Conservation (phyloP, 2,888 invertebrate genomes). For the Sycophila texana region DNA sequence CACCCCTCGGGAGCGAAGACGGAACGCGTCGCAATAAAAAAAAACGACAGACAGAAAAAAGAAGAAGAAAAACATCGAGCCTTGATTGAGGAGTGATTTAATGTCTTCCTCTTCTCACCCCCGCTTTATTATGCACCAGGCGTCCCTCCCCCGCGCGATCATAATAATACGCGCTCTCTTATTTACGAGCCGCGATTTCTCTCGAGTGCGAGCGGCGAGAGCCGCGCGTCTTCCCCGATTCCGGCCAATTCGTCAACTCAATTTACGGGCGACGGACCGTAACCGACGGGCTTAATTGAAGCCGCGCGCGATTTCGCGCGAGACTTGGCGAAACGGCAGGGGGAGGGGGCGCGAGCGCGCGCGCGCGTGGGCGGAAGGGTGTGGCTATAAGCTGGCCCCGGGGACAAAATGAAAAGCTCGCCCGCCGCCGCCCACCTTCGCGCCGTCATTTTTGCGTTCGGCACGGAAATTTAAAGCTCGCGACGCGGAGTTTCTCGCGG, state of each 20-base stretch:
- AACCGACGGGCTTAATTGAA: constrained; percentile 4
- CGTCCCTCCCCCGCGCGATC: neutral
- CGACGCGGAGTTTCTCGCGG: neutral
- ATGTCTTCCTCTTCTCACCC: constrained; percentile 43
- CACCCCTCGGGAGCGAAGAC: neutral
- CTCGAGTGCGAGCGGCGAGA: neutral
- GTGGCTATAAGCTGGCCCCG: constrained; percentile 52
- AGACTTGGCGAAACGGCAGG: neutral
- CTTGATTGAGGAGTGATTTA: constrained; percentile 51
- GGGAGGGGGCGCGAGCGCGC: neutral
- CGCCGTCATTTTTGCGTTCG: neutral
- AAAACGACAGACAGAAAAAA: constrained; percentile 10
- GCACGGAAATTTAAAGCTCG: no score
- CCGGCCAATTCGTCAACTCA: neutral
- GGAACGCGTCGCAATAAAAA: neutral
- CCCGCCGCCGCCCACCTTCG: constrained; percentile 2
- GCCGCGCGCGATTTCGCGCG: constrained; percentile 1
- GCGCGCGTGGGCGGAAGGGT: constrained; percentile 36
- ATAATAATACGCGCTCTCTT: neutral
- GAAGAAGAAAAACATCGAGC: neutral
- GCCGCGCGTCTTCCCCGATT: no score
- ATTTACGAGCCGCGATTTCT: constrained; percentile 14
- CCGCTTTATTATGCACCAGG: constrained; percentile 12
- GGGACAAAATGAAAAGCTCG: constrained; percentile 36
- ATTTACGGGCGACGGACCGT: neutral